A percentile compares a stretch with the other conserved stretches of the same genome.
phyloP scores from a whole-genome alignment of 2,888 invertebrate species.

The Epirrhoe alternata region DNA sequence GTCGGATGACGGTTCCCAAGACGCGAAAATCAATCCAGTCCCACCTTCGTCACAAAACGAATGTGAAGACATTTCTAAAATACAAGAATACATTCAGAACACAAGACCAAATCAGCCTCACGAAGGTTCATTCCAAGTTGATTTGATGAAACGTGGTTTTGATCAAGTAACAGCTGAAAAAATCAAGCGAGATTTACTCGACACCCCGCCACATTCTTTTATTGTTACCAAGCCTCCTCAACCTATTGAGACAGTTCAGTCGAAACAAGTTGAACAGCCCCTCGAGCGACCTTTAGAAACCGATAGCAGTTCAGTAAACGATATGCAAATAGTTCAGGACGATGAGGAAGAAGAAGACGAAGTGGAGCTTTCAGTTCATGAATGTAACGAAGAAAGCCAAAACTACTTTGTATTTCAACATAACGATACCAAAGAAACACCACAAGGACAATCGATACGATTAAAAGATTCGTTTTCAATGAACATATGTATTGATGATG shows the following conservation, averaged over 20 bases:
- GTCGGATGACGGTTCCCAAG: slow-evolving; percentile 77
- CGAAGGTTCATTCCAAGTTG: slow-evolving; percentile 62
- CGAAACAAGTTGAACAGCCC: slow-evolving; percentile 41
- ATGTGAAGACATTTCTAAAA: slow-evolving; percentile 72
- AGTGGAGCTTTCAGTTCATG: slow-evolving; percentile 65
- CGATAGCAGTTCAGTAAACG: slow-evolving; percentile 47
- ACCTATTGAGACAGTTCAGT: slow-evolving; percentile 37
- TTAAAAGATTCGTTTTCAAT: slow-evolving; percentile 76
- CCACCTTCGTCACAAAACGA: slow-evolving; percentile 49
- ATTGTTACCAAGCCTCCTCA: slow-evolving; percentile 32
- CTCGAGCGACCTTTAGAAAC: slow-evolving; percentile 48
- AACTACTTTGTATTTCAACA: slow-evolving; percentile 63
- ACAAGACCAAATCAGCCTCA: slow-evolving; percentile 44
- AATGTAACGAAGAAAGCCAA: slow-evolving; percentile 65
- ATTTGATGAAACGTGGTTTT: slow-evolving; percentile 76
- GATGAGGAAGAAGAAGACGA: slow-evolving; percentile 61
- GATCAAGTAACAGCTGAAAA: slow-evolving; percentile 77
- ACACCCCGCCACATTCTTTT: slow-evolving; percentile 54
- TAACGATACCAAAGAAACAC: slow-evolving; percentile 54
- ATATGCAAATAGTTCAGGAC: slow-evolving; percentile 55
- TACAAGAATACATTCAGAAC: slow-evolving; percentile 70
- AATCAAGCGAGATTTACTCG: slow-evolving; percentile 76
- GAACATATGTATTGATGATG: slow-evolving; percentile 77
- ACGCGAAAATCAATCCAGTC: slow-evolving; percentile 54
- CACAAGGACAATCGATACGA: slow-evolving; percentile 50